A percentile compares a stretch with the other conserved stretches of the same genome.
phyloP scores from a whole-genome alignment of 2,888 invertebrate species.

The Adelphocoris suturalis region DNA sequence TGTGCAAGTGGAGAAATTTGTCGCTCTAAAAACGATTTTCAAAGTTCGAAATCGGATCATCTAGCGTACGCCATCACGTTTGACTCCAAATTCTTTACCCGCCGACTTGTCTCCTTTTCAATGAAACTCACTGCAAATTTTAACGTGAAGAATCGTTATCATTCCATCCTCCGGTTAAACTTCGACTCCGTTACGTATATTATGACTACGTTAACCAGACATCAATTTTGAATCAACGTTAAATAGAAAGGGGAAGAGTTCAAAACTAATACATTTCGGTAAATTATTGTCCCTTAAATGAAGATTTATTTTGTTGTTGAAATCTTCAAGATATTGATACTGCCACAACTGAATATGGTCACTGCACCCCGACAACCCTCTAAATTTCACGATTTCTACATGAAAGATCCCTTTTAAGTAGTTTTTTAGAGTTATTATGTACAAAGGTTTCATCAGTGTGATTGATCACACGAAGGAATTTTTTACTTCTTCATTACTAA shows the following conservation, averaged over 20 bases:
- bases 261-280: neutral
- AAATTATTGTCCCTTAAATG: constrained; percentile 54
- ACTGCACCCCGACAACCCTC: constrained; percentile 30
- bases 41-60: no score
- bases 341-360: constrained; percentile 19
- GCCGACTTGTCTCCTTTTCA: no score
- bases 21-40: no score
- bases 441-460: neutral
- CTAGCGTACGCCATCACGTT: no score
- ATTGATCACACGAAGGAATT: neutral
- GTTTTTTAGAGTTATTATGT: neutral
- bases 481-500: neutral
- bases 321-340: constrained; percentile 34
- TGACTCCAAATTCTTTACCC: no score
- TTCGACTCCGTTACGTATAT: no score
- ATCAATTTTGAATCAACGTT: neutral
- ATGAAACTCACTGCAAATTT: no score
- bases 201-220: neutral
- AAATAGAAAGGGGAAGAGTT: neutral
- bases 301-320: neutral
- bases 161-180: no score
- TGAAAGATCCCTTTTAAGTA: neutral
- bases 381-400: constrained; percentile 11
- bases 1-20: no score
- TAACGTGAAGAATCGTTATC: no score